phyloP scores from a whole-genome alignment of 1,140 invertebrate species.

The Lordiphosa mommai region DNA sequence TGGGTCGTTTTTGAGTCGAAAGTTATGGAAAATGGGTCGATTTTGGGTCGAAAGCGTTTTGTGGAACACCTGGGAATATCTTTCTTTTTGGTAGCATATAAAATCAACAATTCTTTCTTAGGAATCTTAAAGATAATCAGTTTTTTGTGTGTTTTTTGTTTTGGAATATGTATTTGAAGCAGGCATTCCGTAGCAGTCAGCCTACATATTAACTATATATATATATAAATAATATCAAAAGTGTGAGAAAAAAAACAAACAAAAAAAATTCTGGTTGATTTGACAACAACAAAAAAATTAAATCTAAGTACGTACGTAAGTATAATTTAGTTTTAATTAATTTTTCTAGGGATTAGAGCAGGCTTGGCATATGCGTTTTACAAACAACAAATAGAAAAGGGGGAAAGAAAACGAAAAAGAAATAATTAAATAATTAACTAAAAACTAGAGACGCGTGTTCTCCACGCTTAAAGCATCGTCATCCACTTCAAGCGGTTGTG shows the following conservation, averaged over 20 bases:
- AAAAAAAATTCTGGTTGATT: slow-evolving; percentile 10
- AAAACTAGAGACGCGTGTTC: slow-evolving; percentile 73
- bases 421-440: slow-evolving; percentile 27
- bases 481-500: slow-evolving; percentile 27
- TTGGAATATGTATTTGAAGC: slow-evolving; percentile 38
- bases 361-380: slow-evolving; percentile 49
- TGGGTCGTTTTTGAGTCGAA: too few relatives aligned
- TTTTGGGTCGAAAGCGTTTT: too few relatives aligned
- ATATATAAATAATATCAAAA: slow-evolving; percentile 49
- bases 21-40: too few relatives aligned
- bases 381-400: slow-evolving; percentile 8
- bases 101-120: slow-evolving; percentile 24
- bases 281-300: slow-evolving; percentile 45
- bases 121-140: slow-evolving; percentile 64
- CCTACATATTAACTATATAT: too few relatives aligned
- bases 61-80: too few relatives aligned
- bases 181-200: too few relatives aligned
- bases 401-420: slow-evolving; percentile 34
- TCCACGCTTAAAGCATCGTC: slow-evolving; percentile 76
- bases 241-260: slow-evolving; percentile 10
- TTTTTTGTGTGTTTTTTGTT: too few relatives aligned
- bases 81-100: too few relatives aligned
- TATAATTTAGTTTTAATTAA: too few relatives aligned
- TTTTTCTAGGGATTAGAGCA: neutral
- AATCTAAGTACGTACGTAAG: slow-evolving; percentile 49